A percentile compares a stretch with the other conserved stretches of the same genome.
These are phyloP conservation scores for Callyntrura sp. DNA, from an alignment of 2,888 invertebrate genomes.

Conservation along the genomic window DNA sequence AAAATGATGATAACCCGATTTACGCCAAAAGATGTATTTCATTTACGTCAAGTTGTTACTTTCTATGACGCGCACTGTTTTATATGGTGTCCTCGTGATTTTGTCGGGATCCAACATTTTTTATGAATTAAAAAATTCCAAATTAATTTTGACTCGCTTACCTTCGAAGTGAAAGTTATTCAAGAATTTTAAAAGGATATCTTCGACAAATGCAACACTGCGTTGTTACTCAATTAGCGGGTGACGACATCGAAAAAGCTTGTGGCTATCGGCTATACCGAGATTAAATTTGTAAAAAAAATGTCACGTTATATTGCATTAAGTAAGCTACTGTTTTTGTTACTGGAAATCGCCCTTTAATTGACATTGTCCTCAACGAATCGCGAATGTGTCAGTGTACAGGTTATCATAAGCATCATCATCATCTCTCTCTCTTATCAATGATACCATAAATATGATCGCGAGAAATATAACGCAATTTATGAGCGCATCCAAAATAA, in stretches of 20 bases:
- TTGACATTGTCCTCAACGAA: constrained; percentile 50
- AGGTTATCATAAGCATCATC: not conserved
- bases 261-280: no score
- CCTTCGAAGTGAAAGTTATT: no score
- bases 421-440: not conserved
- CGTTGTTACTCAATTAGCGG: no score
- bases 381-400: not conserved
- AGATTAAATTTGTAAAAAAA: no score
- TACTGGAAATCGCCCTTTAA: constrained; percentile 62
- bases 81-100: no score
- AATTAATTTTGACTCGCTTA: no score
- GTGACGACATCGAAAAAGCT: no score
- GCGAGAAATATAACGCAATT: not conserved
- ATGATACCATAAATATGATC: not conserved
- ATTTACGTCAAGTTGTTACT: not conserved
- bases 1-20: constrained; percentile 8
- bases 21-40: not conserved
- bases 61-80: not conserved
- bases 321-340: no score
- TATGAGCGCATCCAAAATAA: not conserved
- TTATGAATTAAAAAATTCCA: no score
- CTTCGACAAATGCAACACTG: no score
- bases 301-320: not conserved
- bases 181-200: no score
- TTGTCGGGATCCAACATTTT: not conserved